Percentiles rank a stretch among this genome's conserved stretches.
Evolutionary conservation across 2,888 invertebrate species (phyloP).

Genomic region (Onchidella celtica): DNA sequence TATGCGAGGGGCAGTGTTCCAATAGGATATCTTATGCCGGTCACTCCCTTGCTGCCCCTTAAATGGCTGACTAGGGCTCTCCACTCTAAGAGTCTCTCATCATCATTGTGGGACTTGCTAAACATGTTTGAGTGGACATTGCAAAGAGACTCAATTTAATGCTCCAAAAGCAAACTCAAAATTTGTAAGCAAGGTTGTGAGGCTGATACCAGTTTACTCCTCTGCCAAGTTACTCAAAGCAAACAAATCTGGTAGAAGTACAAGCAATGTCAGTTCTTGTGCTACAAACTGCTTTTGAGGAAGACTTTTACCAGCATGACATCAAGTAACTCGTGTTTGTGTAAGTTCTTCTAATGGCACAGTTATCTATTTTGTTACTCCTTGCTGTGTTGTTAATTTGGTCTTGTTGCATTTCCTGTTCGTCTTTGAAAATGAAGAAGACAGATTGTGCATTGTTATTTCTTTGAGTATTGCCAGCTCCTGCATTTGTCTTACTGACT

Average conservation of each 20-base stretch:
- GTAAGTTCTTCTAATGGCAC: constrained; percentile 26
- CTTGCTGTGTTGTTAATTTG: not conserved
- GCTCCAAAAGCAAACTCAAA: no score
- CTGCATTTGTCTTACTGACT: no score
- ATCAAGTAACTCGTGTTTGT: constrained; percentile 23
- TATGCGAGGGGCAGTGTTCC: not conserved
- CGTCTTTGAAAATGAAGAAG: no score
- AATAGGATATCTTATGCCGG: not conserved
- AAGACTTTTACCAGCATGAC: not conserved
- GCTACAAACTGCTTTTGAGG: not conserved
- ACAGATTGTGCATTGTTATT: no score
- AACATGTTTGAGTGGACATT: not conserved
- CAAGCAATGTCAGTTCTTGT: not conserved
- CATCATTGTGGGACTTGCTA: not conserved
- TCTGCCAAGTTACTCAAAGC: not conserved
- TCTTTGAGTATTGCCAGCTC: no score
- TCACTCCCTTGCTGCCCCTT: not conserved
- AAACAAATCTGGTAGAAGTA: not conserved
- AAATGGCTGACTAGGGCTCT: constrained; percentile 38
- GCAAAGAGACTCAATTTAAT: not conserved
- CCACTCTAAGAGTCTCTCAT: not conserved
- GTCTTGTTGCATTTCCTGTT: not conserved
- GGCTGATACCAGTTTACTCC: constrained; percentile 29
- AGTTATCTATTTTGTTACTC: not conserved
- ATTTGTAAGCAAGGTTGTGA: constrained; percentile 36